Evolutionary conservation across 2,113 vertebrate genomes (phyloP).

Genomic region (Alexandromys fortis): DNA sequence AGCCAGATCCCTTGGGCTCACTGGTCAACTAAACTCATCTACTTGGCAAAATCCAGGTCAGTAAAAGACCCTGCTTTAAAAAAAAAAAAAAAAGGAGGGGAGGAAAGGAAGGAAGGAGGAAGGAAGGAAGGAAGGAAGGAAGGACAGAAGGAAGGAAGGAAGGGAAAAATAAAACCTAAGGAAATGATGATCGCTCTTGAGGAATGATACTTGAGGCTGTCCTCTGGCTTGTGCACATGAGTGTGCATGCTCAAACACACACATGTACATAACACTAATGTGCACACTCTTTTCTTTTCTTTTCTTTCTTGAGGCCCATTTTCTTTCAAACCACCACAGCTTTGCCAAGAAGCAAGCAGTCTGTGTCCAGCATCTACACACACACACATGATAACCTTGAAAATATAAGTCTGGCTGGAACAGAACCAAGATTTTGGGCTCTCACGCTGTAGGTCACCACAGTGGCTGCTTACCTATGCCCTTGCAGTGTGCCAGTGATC

Average conservation of each 20-base stretch:
- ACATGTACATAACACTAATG: background rate
- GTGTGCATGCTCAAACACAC: background rate
- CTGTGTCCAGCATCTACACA: background rate
- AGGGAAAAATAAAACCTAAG: too few relatives aligned
- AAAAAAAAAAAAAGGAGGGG: fast-evolving
- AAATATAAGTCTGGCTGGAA: background rate
- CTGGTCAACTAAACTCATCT: background rate
- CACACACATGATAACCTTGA: background rate
- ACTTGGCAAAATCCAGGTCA: background rate
- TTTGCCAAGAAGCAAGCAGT: background rate
- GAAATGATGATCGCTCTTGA: background rate
- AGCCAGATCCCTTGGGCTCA: background rate
- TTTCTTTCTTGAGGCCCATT: too few relatives aligned
- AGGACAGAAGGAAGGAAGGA: too few relatives aligned
- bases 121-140: too few relatives aligned
- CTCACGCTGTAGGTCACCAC: background rate
- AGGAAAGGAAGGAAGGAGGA: too few relatives aligned
- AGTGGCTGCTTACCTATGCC: background rate
- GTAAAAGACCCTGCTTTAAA: background rate
- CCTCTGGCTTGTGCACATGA: background rate
- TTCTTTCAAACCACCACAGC: background rate
- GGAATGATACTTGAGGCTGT: background rate
- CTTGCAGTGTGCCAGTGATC: background rate
- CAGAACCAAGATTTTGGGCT: background rate
- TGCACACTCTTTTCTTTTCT: background rate